Base-by-base conservation (phyloP, 2,797 vertebrate species). In the Myotis planiceps region DNA sequence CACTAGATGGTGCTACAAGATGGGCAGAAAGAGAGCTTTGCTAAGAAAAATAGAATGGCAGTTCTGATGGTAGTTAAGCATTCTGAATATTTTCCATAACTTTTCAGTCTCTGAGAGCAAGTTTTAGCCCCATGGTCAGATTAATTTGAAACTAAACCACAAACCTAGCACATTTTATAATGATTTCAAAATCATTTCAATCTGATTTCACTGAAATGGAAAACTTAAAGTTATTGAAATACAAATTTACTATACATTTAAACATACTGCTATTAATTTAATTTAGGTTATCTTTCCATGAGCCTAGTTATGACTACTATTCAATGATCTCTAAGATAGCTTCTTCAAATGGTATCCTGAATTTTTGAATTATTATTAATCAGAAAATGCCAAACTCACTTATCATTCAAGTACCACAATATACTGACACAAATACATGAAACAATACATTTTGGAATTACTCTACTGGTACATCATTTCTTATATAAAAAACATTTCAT, bases 401-500 rank as follows among this genome's bases (percentile, higher is more conserved):
- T 58, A 69, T 87, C 34, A 45, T 88, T 92, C 55, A 83, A 92
- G 68, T 49, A 42, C 37, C 84, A 1, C 2, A 79, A 92, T n/a
- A 92, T 42, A 80, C 25, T 84, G 79, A 87, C 18, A 84, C 32
- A 87, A 96, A 79, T 69, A 71, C 13, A 91, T n/a, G 51, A 95
- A 94, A 66, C 9, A 93, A 68, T 69, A 68, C 60, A 97, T 94
- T 88, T 25, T 65, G 32, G 91, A 88, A 93, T 93, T 5, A 94
- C 47, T 79, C 25, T 65, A 65, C 53, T 32, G 92, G 39, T 68
- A 92, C 65, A 96, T 34, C 37, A 96, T 37, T 93, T 91, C 6
- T 76, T 58, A 95, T 63, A 39, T 97, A 96, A 97, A 71, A 71
- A 95, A 90, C 53, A 98, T 53, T 96, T 93, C 92, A 94, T 90